phyloP scores from a whole-genome alignment of 2,113 vertebrate genomes.

The Coturnix japonica region DNA sequence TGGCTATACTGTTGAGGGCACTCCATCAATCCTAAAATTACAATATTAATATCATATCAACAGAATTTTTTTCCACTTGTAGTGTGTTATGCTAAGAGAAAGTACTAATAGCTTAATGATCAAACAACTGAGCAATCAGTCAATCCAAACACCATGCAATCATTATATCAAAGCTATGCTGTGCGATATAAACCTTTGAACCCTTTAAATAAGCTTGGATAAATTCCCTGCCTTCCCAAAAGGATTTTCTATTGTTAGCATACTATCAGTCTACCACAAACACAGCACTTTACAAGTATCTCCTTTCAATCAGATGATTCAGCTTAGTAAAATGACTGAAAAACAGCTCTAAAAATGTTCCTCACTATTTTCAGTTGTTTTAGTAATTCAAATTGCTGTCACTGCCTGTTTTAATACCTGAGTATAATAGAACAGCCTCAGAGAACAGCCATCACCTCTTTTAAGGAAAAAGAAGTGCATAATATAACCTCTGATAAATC shows the following conservation, averaged over 20 bases:
- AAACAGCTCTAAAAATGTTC: neutral
- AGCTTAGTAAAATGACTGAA: slow-evolving; percentile 32
- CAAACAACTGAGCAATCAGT: slow-evolving; percentile 14
- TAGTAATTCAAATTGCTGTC: neutral
- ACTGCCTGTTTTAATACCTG: neutral
- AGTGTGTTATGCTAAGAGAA: slow-evolving; percentile 44
- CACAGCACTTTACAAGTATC: slow-evolving; percentile 27
- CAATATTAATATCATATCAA: neutral
- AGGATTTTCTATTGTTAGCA: slow-evolving; percentile 64
- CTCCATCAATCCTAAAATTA: slow-evolving; percentile 22
- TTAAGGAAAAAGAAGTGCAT: neutral
- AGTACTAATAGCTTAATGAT: slow-evolving; percentile 52
- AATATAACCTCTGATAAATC: neutral
- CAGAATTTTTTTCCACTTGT: slow-evolving; percentile 46
- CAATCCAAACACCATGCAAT: slow-evolving; percentile 20
- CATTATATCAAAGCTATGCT: slow-evolving; percentile 44
- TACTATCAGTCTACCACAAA: slow-evolving; percentile 25
- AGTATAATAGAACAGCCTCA: too few species aligned
- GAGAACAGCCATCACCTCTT: neutral
- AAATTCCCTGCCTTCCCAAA: slow-evolving; percentile 39
- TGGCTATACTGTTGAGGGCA: neutral
- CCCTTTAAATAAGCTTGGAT: slow-evolving; percentile 15
- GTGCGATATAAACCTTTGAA: neutral
- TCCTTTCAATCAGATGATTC: slow-evolving; percentile 8
- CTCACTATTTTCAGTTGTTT: neutral